Evolutionary conservation across 2,113 vertebrate species (phyloP).

Genomic region (Oceanites oceanicus): DNA sequence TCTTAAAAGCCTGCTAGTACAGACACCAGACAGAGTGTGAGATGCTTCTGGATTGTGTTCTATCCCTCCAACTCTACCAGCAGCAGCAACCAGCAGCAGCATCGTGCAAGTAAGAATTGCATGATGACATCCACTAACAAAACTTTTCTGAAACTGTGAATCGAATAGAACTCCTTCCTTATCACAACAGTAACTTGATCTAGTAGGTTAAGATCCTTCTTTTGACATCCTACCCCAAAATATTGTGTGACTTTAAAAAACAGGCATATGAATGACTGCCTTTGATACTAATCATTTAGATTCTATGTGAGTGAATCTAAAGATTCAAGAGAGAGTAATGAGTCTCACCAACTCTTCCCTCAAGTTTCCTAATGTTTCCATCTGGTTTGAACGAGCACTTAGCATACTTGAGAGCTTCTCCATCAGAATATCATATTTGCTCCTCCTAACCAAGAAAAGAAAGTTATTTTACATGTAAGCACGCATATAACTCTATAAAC

Average conservation of each 20-base stretch:
- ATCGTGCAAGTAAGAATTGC: not conserved
- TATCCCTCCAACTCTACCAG: not conserved
- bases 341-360: slow-evolving; percentile 85
- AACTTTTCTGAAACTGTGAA: not conserved
- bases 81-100: not conserved
- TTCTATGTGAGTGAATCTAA: not conserved
- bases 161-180: not conserved
- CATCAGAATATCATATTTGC: slow-evolving; percentile 92
- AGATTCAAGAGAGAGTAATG: not conserved
- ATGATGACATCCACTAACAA: fast-evolving
- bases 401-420: slow-evolving; percentile 85
- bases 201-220: not conserved
- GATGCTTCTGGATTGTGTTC: not conserved
- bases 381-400: slow-evolving; percentile 73
- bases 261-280: not conserved
- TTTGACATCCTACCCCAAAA: not conserved
- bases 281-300: not conserved
- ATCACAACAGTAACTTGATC: not conserved
- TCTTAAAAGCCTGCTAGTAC: not conserved
- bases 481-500: not conserved
- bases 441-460: slow-evolving; percentile 77
- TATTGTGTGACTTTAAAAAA: not conserved
- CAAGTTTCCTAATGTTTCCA: slow-evolving; percentile 76
- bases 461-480: not conserved
- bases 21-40: not conserved